Evolutionary conservation across 2,797 vertebrate species (phyloP).

Genomic region (Phoeniculus purpureus): DNA sequence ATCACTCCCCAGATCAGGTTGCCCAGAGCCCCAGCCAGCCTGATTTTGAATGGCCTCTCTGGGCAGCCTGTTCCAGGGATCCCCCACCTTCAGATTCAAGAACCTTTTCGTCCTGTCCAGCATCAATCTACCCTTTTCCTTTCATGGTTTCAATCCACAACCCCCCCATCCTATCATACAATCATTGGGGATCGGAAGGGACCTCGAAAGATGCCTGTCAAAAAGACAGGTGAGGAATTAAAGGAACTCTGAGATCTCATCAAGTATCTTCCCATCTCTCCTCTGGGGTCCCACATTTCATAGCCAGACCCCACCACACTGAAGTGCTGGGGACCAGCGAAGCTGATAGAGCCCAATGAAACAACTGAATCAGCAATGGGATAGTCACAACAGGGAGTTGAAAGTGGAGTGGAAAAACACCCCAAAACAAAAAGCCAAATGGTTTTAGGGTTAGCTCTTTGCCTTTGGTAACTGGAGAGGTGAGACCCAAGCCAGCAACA

Average conservation of each 20-base stretch:
- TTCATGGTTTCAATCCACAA: too few relatives aligned
- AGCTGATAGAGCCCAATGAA: background rate
- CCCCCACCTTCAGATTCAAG: too few relatives aligned
- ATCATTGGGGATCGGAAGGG: too few relatives aligned
- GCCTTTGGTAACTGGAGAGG: background rate
- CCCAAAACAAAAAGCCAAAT: rapidly evolving
- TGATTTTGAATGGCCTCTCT: too few relatives aligned
- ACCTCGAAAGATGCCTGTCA: background rate
- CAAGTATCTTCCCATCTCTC: background rate
- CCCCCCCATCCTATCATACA: too few relatives aligned
- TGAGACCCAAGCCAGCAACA: background rate
- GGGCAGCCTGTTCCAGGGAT: too few relatives aligned
- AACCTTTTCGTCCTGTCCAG: too few relatives aligned
- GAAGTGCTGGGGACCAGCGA: background rate
- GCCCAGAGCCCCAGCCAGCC: too few relatives aligned
- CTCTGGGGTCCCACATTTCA: background rate
- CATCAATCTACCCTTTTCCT: too few relatives aligned
- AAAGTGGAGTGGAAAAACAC: background rate
- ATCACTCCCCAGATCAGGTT: too few relatives aligned
- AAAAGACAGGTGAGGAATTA: background rate
- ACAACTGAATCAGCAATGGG: background rate
- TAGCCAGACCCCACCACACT: background rate
- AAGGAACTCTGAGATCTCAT: background rate
- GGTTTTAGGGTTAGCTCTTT: background rate
- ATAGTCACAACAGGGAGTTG: background rate